A percentile compares a stretch with the other conserved stretches of the same genome.
Conservation (phyloP, 23 tunicate genomes). For the Ascidia mentula region DNA sequence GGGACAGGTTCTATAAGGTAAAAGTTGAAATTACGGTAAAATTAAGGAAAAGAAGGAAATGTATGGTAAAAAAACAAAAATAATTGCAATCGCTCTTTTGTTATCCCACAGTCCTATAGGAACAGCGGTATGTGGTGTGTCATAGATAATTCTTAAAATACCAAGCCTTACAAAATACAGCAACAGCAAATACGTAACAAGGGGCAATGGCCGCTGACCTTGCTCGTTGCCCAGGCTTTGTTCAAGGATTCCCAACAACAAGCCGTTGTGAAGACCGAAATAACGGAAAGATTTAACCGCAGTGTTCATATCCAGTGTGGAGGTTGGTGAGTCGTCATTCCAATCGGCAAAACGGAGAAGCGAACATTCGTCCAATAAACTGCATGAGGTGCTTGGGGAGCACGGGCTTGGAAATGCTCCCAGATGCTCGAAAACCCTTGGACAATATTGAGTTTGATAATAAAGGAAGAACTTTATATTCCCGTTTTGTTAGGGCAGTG, state of each 20-base stretch:
- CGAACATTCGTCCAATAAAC: conserved; percentile 73
- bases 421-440: conserved; percentile 81
- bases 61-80: too few species aligned
- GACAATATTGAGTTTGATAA: not conserved
- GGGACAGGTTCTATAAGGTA: conserved; percentile 66
- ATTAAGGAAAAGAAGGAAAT: too few species aligned
- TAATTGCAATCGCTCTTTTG: too few species aligned
- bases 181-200: too few species aligned
- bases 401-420: conserved; percentile 85
- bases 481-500: too few species aligned
- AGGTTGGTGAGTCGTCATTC: not conserved
- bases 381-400: conserved; percentile 78
- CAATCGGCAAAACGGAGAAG: conserved; percentile 56
- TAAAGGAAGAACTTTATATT: too few species aligned
- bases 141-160: too few species aligned
- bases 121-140: too few species aligned
- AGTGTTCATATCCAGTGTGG: conserved; percentile 25
- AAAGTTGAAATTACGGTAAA: too few species aligned
- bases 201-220: too few species aligned
- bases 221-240: conserved; percentile 68
- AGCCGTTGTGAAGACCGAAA: conserved; percentile 60
- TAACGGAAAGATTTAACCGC: conserved; percentile 71
- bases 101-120: too few species aligned
- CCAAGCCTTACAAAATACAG: too few species aligned
- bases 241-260: conserved; percentile 69